phyloP scores from a whole-genome alignment of 1,140 invertebrate genomes.

The Lordiphosa collinella region DNA sequence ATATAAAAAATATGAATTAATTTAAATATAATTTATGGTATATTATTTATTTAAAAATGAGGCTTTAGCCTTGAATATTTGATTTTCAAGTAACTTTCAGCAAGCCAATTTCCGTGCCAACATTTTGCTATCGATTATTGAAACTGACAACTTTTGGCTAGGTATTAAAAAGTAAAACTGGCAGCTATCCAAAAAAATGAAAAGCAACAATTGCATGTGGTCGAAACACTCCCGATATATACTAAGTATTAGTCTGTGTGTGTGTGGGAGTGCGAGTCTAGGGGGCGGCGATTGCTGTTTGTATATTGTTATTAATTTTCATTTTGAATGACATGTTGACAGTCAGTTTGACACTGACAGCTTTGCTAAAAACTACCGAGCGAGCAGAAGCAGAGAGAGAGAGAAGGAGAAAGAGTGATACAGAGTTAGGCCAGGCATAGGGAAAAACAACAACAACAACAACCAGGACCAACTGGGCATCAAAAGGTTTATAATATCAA shows the following conservation, averaged over 20 bases:
- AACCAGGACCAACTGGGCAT: slow-evolving; percentile 29
- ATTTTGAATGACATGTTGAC: slow-evolving; percentile 70
- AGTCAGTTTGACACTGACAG: slow-evolving; percentile 67
- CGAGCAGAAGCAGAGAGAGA: slow-evolving; percentile 10
- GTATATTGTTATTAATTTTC: slow-evolving; percentile 68
- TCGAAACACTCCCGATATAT: slow-evolving; percentile 11
- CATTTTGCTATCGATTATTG: slow-evolving; percentile 32
- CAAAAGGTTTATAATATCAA: slow-evolving; percentile 68
- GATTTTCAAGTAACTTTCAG: no score
- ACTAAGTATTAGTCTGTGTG: slow-evolving; percentile 12
- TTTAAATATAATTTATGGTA: no score
- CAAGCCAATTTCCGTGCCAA: not conserved
- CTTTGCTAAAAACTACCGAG: slow-evolving; percentile 53
- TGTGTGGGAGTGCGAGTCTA: slow-evolving; percentile 13
- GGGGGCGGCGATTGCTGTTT: slow-evolving; percentile 29
- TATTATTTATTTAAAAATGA: no score
- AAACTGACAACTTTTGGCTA: slow-evolving; percentile 35
- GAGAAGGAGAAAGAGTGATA: not conserved
- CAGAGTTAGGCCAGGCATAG: not conserved
- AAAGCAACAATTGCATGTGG: slow-evolving; percentile 40
- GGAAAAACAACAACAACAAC: not conserved
- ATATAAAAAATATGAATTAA: no score
- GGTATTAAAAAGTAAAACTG: slow-evolving; percentile 15
- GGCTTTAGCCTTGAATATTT: no score
- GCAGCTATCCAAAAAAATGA: slow-evolving; percentile 23